These are phyloP conservation scores for Tachycineta bicolor DNA, from an alignment of 2,113 vertebrate genomes.

Conservation along the genomic window DNA sequence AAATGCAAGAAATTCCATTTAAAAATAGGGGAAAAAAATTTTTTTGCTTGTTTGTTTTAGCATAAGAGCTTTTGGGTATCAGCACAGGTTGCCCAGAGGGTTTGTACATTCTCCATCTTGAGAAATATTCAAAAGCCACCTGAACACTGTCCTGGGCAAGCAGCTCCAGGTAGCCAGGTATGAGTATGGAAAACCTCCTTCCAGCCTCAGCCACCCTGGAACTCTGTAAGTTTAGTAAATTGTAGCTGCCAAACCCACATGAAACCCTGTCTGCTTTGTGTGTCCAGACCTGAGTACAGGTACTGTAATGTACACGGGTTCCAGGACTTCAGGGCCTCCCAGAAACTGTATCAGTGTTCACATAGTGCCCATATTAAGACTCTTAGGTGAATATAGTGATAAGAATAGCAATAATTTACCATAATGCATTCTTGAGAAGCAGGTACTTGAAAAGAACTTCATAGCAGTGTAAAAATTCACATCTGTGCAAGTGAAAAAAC, in stretches of 20 bases:
- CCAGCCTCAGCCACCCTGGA: background rate
- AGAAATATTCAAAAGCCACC: background rate
- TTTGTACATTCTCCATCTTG: background rate
- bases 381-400: background rate
- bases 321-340: background rate
- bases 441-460: background rate
- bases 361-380: background rate
- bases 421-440: background rate
- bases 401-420: background rate
- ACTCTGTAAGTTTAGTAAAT: background rate
- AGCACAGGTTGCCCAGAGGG: background rate
- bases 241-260: background rate
- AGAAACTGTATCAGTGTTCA: background rate
- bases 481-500: background rate
- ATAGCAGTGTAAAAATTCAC: background rate
- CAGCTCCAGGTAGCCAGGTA: background rate
- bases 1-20: background rate
- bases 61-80: background rate
- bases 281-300: background rate
- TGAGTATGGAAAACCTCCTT: background rate
- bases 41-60: background rate
- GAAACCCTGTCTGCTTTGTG: background rate
- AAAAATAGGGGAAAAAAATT: background rate
- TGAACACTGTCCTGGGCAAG: background rate
- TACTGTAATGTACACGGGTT: background rate